A percentile compares a stretch with the other conserved stretches of the same genome.
Evolutionary conservation across 2,888 invertebrate species (phyloP).

Genomic region (Leptodirus hochenwartii): DNA sequence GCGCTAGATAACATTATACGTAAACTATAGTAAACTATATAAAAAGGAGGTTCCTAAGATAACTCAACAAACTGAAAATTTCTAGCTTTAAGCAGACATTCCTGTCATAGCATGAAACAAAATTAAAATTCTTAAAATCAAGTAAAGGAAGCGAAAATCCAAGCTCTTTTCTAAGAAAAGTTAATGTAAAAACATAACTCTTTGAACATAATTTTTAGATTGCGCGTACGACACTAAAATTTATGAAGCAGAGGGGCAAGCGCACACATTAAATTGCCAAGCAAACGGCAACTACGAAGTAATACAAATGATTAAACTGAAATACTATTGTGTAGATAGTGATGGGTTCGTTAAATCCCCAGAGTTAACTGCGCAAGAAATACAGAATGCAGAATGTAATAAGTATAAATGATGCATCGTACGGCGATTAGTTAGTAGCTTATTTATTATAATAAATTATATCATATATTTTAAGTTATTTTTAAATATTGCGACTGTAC

Average conservation of each 20-base stretch:
- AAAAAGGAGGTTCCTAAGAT: too few species aligned
- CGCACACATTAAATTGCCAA: conserved; percentile 31
- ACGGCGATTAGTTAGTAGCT: too few species aligned
- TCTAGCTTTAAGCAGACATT: not conserved
- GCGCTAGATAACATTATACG: too few species aligned
- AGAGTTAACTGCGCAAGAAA: too few species aligned
- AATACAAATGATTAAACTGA: conserved; percentile 31
- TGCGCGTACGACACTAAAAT: conserved; percentile 38
- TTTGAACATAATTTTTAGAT: conserved; percentile 24
- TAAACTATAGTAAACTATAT: too few species aligned
- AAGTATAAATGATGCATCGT: too few species aligned
- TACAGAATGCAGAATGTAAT: too few species aligned
- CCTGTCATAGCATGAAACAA: not conserved
- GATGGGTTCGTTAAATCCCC: conserved; percentile 41
- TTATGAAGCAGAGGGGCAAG: conserved; percentile 31
- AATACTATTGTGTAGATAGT: conserved; percentile 40
- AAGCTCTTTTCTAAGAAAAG: not conserved
- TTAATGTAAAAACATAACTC: not conserved
- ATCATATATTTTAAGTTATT: too few species aligned
- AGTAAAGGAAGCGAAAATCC: not conserved
- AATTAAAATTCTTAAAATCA: conserved; percentile 2
- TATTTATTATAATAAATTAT: too few species aligned
- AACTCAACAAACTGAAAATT: conserved; percentile 1
- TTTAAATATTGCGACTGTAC: too few species aligned
- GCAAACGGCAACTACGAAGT: conserved; percentile 37